These are phyloP conservation scores for Blastobasis lacticolella DNA, from an alignment of 2,888 invertebrate genomes.

Conservation along the genomic window DNA sequence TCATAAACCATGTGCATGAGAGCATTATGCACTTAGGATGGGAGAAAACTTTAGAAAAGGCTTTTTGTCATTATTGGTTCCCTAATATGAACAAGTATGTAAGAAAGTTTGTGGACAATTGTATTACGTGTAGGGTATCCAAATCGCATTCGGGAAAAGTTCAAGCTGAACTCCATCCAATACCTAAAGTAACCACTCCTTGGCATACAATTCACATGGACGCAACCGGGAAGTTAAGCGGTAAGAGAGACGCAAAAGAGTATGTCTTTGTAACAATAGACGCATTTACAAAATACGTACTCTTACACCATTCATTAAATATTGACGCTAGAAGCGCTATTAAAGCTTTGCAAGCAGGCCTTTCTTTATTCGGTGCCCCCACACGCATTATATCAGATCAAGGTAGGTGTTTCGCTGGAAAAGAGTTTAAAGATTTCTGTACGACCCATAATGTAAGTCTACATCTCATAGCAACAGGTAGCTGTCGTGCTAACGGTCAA, in stretches of 20 bases:
- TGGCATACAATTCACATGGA: conserved; percentile 31
- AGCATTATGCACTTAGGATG: conserved; percentile 11
- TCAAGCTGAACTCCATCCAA: conserved; percentile 25
- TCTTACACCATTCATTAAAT: conserved; percentile 11
- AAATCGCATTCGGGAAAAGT: conserved; percentile 23
- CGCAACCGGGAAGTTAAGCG: conserved; percentile 20
- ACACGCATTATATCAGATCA: conserved; percentile 14
- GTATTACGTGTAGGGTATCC: conserved; percentile 24
- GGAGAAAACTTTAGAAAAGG: conserved; percentile 17
- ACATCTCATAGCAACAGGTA: conserved; percentile 22
- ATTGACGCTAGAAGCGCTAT: conserved; percentile 17
- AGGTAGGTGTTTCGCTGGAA: conserved; percentile 10
- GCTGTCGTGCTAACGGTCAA: conserved; percentile 23
- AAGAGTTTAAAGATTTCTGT: conserved; percentile 13
- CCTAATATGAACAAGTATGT: conserved; percentile 19
- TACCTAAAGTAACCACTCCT: conserved; percentile 18
- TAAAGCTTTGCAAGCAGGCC: conserved; percentile 2
- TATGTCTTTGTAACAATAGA: conserved; percentile 24
- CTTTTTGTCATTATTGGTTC: conserved; percentile 24
- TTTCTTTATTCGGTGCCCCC: conserved; percentile 14
- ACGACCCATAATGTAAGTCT: conserved; percentile 11
- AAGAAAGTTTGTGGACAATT: conserved; percentile 25
- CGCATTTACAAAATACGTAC: conserved; percentile 22
- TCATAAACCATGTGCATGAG: conserved; percentile 18
- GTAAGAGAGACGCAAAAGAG: conserved; percentile 23